Percentiles rank a stretch among this genome's conserved stretches.
These are phyloP conservation scores for Orbicella faveolata DNA, from an alignment of 64 coral and sea anemone species.

Conservation along the genomic window DNA sequence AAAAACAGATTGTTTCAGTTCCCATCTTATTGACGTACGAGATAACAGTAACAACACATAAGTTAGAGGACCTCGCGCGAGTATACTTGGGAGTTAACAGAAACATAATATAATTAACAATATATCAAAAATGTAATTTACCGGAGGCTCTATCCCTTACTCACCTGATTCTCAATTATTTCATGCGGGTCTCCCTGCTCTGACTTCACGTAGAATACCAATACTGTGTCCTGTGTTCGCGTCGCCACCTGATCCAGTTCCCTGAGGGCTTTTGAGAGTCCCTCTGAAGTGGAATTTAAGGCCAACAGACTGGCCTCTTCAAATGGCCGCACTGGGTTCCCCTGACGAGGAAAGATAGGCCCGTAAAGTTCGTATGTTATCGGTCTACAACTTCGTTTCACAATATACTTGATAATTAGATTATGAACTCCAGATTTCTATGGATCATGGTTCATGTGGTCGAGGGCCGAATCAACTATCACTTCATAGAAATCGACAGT, in stretches of 20 bases:
- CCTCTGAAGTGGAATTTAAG: slow-evolving; percentile 48
- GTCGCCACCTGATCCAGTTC: slow-evolving; percentile 79
- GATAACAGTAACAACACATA: neutral
- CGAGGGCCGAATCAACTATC: too few species aligned
- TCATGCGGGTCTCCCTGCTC: slow-evolving; percentile 71
- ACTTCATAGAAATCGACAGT: too few species aligned
- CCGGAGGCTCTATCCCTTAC: neutral
- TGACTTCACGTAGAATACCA: slow-evolving; percentile 90
- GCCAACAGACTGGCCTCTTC: slow-evolving; percentile 69
- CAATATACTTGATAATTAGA: too few species aligned
- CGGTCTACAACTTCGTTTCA: too few species aligned
- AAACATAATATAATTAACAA: neutral
- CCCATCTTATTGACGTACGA: too few species aligned
- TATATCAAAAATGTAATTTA: neutral
- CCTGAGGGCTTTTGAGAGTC: slow-evolving; percentile 64
- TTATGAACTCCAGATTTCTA: too few species aligned
- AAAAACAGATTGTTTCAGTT: neutral
- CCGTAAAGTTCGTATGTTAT: too few species aligned
- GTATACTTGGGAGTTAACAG: neutral
- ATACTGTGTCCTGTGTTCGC: slow-evolving; percentile 83
- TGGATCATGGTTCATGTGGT: too few species aligned
- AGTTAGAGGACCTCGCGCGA: neutral
- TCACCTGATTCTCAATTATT: slow-evolving; percentile 83
- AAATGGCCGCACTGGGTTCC: slow-evolving; percentile 63
- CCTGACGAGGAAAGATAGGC: slow-evolving; percentile 13